phyloP scores from a whole-genome alignment of 2,888 invertebrate species.

The Siphlonurus alternatus region DNA sequence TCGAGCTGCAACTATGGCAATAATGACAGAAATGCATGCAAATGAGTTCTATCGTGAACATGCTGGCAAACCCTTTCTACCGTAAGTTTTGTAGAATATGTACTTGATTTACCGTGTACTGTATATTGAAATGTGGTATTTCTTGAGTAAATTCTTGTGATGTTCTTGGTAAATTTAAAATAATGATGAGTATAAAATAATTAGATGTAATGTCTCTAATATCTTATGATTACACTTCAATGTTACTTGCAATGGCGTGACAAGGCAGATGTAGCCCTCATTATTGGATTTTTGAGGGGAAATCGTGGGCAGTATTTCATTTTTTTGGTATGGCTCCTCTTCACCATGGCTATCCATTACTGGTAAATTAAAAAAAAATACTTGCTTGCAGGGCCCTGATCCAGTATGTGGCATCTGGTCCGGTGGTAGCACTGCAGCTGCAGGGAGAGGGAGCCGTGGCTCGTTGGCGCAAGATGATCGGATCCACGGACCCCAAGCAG shows the following conservation, averaged over 20 bases:
- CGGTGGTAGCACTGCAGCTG: conserved; percentile 52
- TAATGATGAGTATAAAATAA: background rate
- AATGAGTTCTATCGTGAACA: conserved; percentile 41
- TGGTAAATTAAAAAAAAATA: no score
- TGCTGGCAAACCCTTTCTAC: conserved; percentile 38
- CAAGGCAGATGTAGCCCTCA: no score
- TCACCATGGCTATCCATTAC: no score
- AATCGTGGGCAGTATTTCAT: no score
- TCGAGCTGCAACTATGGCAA: conserved; percentile 54
- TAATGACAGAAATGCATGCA: conserved; percentile 44
- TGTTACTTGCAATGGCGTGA: no score
- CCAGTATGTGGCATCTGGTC: conserved; percentile 46
- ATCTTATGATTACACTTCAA: no score
- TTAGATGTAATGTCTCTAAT: no score
- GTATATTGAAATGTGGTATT: no score
- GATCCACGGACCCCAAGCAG: conserved; percentile 40
- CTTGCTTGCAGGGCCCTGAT: conserved; percentile 33
- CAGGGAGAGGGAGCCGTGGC: conserved; percentile 50
- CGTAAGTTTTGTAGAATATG: conserved; percentile 33
- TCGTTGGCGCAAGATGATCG: conserved; percentile 39
- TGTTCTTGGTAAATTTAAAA: background rate
- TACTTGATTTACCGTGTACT: background rate
- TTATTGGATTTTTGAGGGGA: no score
- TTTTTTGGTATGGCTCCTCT: no score
- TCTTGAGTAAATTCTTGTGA: background rate